Evolutionary conservation across 2,888 invertebrate species (phyloP), one percentile per base, ranked within the genome.

Genomic region (Diplolepis rosae): DNA sequence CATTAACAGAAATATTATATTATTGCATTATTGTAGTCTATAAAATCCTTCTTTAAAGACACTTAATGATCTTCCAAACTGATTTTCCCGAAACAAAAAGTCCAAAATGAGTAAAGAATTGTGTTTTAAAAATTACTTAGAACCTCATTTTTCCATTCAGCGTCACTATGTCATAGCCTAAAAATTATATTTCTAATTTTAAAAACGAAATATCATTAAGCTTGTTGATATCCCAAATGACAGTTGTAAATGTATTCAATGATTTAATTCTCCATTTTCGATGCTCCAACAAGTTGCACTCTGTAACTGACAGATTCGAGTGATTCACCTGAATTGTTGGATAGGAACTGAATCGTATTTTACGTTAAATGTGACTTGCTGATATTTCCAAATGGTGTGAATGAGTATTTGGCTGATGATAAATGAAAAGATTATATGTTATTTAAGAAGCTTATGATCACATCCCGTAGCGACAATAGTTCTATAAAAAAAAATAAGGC

Each of bases 271-370:
- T 35, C 56, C 35, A 35, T 56, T n/a, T 56, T 56, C 56, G 35
- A 56, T 56, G 24, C 35, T 56, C 24, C 35, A 56, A 56, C 56
- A 56, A 56, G 56, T 56, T 24, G 35, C 35, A 35, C 35, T 24
- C 35, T 56, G 56, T 56, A 18, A 35, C 24, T 35, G 56, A 35
- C 56, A 56, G 22, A 56, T 56, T 35, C 22, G 11, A 56, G 35
- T 56, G 35, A 56, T 56, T 56, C 35, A 24, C 22, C 13, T 22
- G 35, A 56, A 56, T 56, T 13, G 13, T 22, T 56, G 15, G 56
- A 35, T 56, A 5, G 56, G 35, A 35, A 56, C 32, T 32, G 35
- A 56, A 56, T 35, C 13, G 35, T 22, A 56, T 56, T 56, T 56
- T 35, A 35, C 18, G 24, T 56, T 32, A 56, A 35, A 56, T 56